Evolutionary conservation across 2,888 invertebrate species (phyloP).

Genomic region (Caenorhabditis drosophilae): DNA sequence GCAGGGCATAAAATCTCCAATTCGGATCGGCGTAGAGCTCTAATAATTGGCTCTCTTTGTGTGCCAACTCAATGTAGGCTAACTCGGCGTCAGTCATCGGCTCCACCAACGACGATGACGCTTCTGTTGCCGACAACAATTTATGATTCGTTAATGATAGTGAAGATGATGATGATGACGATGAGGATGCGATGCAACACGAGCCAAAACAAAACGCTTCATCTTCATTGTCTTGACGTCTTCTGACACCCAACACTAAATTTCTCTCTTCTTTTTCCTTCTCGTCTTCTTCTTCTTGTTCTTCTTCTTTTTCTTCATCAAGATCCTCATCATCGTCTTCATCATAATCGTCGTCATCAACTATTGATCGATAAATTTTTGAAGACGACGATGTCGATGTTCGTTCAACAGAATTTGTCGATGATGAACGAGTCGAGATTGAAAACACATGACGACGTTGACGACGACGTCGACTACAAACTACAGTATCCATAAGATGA

Average conservation of each 20-base stretch:
- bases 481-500: too few species aligned
- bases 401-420: slow-evolving; percentile 16
- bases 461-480: slow-evolving; percentile 5
- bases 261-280: neutral
- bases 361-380: neutral
- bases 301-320: too few species aligned
- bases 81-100: slow-evolving; percentile 46
- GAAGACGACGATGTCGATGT: slow-evolving; percentile 11
- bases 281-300: slow-evolving; percentile 13
- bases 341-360: too few species aligned
- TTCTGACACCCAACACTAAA: neutral
- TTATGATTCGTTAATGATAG: neutral
- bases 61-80: slow-evolving; percentile 43
- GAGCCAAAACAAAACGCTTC: neutral
- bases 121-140: slow-evolving; percentile 12
- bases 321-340: too few species aligned
- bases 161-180: neutral
- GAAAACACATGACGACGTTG: slow-evolving; percentile 6
- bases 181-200: neutral
- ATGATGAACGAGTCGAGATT: slow-evolving; percentile 20
- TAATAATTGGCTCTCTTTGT: slow-evolving; percentile 32
- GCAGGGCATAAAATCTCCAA: slow-evolving; percentile 39
- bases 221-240: slow-evolving; percentile 5
- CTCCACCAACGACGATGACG: slow-evolving; percentile 19
- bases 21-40: slow-evolving; percentile 42